Evolutionary conservation across 2,888 invertebrate genomes (phyloP).

Genomic region (Colletes collaris): DNA sequence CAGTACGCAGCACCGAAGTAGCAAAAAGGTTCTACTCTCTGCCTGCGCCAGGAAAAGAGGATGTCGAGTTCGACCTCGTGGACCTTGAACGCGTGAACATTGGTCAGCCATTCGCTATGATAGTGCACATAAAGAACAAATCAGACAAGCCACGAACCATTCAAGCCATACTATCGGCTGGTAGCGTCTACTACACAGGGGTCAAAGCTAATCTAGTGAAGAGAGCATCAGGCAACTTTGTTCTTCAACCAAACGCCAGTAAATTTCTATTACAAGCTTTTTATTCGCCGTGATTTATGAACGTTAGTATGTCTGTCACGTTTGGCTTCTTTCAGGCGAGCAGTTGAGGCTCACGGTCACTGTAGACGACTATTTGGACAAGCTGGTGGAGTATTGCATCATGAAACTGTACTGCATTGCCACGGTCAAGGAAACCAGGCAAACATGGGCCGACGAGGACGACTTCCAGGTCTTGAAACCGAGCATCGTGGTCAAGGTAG

Average conservation of each 20-base stretch:
- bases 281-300: no score
- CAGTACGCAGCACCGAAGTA: conserved; percentile 87
- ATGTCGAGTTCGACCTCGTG: conserved; percentile 87
- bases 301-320: background rate
- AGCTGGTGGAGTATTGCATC: conserved; percentile 91
- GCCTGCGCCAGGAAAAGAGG: conserved; percentile 85
- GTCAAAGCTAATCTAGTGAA: conserved; percentile 89
- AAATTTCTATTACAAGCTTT: conserved; percentile 70
- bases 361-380: conserved; percentile 90
- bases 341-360: conserved; percentile 85
- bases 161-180: conserved; percentile 87
- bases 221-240: conserved; percentile 87
- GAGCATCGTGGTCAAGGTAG: conserved; percentile 87
- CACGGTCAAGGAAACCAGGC: conserved; percentile 91
- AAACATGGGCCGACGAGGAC: conserved; percentile 93
- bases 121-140: conserved; percentile 87
- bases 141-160: conserved; percentile 86
- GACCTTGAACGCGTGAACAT: conserved; percentile 89
- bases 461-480: conserved; percentile 92
- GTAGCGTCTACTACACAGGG: conserved; percentile 91
- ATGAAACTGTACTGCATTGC: conserved; percentile 92
- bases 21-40: conserved; percentile 88
- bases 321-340: conserved; percentile 83
- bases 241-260: conserved; percentile 87
- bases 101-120: conserved; percentile 88